Base-by-base conservation (phyloP, 2,113 vertebrate genomes). In the Struthio camelus region DNA sequence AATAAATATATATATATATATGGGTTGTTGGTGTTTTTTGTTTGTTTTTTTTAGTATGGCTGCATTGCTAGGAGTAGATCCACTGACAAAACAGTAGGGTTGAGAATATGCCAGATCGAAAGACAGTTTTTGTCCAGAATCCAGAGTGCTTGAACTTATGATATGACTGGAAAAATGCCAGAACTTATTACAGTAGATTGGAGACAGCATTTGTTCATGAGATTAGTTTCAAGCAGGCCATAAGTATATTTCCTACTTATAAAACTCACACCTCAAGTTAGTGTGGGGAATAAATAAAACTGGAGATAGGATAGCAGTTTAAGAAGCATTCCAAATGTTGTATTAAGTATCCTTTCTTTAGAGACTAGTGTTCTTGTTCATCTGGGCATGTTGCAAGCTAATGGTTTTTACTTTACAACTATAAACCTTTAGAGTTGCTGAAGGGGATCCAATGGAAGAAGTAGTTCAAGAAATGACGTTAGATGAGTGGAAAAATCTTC, bases 401-500 rank as follows among this genome's bases (percentile, higher is more conserved):
- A 89, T 94, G 66, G 15, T 89, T 97, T 97, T 96, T 92, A 80
- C 78, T 95, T 95, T 96, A 78, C 93, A 85, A 96, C 79, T 96
- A 34, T 96, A 38, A 88, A 96, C 92, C 73, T 96, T 89, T 90
- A 98, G 98, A 96, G 94, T 98, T 96, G 92, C 98, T 95, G 98
- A 98, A 96, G 92, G 93, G 79, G 92, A 98, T 32, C 85, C 95
- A 86, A 67, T 96, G 91, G 98, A 99, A 91, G 98, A 99, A 92
- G 96, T 98, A 96, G 98, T 98, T 92, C 95, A 98, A 96, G 99
- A 99, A 98, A 99, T 99, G 99, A 98, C 98, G 2, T 97, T 99
- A 93, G 99, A 99, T 95, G 99, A 99, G 92, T 99, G 99, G 99
- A 99, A 99, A 97, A 98, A 97, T 90, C 95, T 99, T 95, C 99